Base-by-base conservation (phyloP, 1,140 invertebrate species). In the Sarcophaga peregrina region DNA sequence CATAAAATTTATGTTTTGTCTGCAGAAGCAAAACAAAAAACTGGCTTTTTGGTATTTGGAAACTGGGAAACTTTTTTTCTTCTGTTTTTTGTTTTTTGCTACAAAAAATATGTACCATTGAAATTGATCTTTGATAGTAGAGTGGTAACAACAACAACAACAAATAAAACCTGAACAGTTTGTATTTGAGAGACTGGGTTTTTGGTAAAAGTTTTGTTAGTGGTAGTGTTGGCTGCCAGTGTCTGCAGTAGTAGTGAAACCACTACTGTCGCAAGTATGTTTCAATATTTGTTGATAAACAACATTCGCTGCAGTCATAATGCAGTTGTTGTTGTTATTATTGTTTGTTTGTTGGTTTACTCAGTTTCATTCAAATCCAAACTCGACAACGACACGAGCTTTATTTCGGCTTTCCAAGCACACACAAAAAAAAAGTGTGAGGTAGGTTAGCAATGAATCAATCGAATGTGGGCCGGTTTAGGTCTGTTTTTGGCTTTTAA, bases 371-470 rank as follows among this genome's bases (percentile, higher is more conserved):
- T 58, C 54, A 58, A 58, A 37, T 37, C 4, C 25, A 1, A 54
- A 58, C 25, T 37, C 25, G 54, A 58, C 54, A n/a, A n/a, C 52
- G 11, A 58, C 54, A 37, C 25, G 54, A 58, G 54, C n/a, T 6
- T 4, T 4, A 37, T 37, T 37, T 37, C 25, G 25, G 25, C 25
- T 37, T 37, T 37, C 25, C 25, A 37, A 37, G 25, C 4, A 37
- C 25, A 37, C 25, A 37, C 25, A 4, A 37, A 37, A 4, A 37
- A 37, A 58, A 1, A 10, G 13, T 52, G 54, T 76, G 74, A 76
- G 74, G 74, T 76, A 76, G 74, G 74, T 76, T 76, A 76, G 74
- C 74, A 76, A n/a, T 76, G 62, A 20, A 25, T 10, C 25, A 37
- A 37, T 37, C 25, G n/a, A 58, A 37, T 76, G 74, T 76, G 74